Evolutionary conservation across 2,113 vertebrate genomes (phyloP), one percentile per base, ranked within the genome.

Genomic region (Morone chrysops): DNA sequence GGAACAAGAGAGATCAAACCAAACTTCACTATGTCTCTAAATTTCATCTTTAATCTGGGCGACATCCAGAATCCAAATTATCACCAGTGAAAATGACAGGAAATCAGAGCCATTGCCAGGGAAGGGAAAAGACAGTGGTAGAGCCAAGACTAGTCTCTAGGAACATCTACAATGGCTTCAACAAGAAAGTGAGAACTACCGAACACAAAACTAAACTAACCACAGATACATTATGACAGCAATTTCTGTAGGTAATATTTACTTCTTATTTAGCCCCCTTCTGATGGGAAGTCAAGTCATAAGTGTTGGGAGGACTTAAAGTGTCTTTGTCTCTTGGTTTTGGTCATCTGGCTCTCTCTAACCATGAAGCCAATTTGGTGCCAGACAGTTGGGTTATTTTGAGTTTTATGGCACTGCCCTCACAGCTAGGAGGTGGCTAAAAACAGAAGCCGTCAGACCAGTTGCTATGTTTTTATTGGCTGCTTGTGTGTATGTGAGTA

Each of bases 331-430:
- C 25, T 25, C 25, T 25, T 25, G 70, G 57, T 53, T 48, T 41
- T 45, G n/a, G 38, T 25, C 78, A 75, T 59, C 41, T 75, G 14
- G 17, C 22, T 73, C 36, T 67, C 51, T 68, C 48, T 67, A 36
- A 63, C 54, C 65, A 50, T 20, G 10, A 69, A 69, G 36, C 14
- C 69, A 70, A 47, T 38, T 20, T 51, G 41, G 73, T 61, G 17
- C 38, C 59, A 48, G 60, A 80, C 4, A 62, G 51, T 50, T 71
- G n/a, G 57, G 81, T 50, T 82, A 71, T 82, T 81, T 75, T 62
- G 62, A 65, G 73, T 66, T 83, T 83, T 54, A 77, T 63, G 75
- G 51, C 31, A 38, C 45, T 8, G 36, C 45, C 65, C 61, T 70
- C 48, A 43, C 9, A 62, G 47, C 25, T 38, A 48, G 56, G 68